phyloP scores from a whole-genome alignment of 2,797 vertebrate species.

The Chelon labrosus region DNA sequence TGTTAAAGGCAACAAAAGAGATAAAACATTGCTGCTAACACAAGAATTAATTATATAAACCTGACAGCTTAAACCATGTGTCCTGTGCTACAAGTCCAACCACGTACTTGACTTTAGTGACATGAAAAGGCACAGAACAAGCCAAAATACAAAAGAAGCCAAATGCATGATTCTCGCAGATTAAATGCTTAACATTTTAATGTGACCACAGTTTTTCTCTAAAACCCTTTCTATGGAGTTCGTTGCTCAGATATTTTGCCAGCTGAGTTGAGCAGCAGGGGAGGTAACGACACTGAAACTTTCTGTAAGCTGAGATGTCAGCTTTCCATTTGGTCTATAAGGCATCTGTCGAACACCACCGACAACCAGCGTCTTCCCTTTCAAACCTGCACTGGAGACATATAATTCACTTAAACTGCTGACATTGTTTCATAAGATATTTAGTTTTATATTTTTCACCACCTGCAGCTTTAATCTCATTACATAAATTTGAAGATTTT shows the following conservation, averaged over 20 bases:
- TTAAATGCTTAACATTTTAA: neutral
- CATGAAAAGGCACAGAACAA: neutral
- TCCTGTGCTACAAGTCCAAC: too few relatives aligned
- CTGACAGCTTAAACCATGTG: too few relatives aligned
- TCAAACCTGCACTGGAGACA: constrained; percentile 33
- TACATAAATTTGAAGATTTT: constrained; percentile 34
- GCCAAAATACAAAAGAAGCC: constrained; percentile 5
- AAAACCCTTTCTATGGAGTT: constrained; percentile 18
- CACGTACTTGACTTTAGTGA: neutral
- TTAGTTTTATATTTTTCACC: neutral
- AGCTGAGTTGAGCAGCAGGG: constrained; percentile 49
- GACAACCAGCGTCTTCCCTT: constrained; percentile 27
- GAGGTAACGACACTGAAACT: constrained; percentile 60
- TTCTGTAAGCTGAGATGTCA: constrained; percentile 59
- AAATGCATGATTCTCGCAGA: neutral
- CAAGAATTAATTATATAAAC: too few relatives aligned
- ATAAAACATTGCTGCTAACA: neutral
- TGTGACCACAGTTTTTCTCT: constrained; percentile 2
- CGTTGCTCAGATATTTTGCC: constrained; percentile 42
- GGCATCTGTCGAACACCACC: constrained; percentile 49
- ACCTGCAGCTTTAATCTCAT: constrained; percentile 29
- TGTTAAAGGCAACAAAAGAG: constrained; percentile 11
- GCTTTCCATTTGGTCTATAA: constrained; percentile 50
- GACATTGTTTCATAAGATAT: constrained; percentile 23
- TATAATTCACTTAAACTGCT: constrained; percentile 17